These are phyloP conservation scores for Scrobipalpa costella DNA, from an alignment of 2,888 invertebrate species.

Conservation along the genomic window DNA sequence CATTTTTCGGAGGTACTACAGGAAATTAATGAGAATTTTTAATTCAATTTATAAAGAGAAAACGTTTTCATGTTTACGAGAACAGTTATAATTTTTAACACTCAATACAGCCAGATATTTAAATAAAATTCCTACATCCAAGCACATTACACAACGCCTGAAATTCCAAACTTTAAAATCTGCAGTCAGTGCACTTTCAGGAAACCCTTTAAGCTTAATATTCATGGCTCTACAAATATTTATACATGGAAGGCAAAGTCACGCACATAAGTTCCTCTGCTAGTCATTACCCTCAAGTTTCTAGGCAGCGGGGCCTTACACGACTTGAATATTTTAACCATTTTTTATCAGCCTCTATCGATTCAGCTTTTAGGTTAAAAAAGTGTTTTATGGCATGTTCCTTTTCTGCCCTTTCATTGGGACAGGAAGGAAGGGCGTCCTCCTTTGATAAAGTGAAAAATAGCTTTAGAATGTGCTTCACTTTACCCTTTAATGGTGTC, in stretches of 20 bases:
- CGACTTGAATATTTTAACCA: conserved; percentile 43
- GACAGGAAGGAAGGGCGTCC: conserved; percentile 69
- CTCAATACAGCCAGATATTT: neutral
- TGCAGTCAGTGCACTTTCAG: conserved; percentile 4
- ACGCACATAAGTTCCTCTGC: conserved; percentile 18
- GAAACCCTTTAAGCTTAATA: neutral
- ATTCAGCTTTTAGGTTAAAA: conserved; percentile 51
- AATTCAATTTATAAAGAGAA: neutral
- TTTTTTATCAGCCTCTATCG: conserved; percentile 42
- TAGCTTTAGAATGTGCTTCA: conserved; percentile 64
- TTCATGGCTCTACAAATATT: conserved; percentile 1
- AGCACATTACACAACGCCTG: neutral
- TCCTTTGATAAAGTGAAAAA: conserved; percentile 78
- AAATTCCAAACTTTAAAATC: neutral
- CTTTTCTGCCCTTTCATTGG: conserved; percentile 67
- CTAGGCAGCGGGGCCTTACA: conserved; percentile 36
- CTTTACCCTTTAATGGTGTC: conserved; percentile 49
- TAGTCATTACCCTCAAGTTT: conserved; percentile 13
- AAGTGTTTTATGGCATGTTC: conserved; percentile 64
- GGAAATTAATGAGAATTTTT: conserved; percentile 24
- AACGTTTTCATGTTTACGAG: neutral
- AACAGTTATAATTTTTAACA: neutral
- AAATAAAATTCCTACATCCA: neutral
- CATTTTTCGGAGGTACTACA: conserved; percentile 3
- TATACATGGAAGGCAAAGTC: conserved; percentile 12